Evolutionary conservation across 2,888 invertebrate species (phyloP).

Genomic region (Hyalella azteca): DNA sequence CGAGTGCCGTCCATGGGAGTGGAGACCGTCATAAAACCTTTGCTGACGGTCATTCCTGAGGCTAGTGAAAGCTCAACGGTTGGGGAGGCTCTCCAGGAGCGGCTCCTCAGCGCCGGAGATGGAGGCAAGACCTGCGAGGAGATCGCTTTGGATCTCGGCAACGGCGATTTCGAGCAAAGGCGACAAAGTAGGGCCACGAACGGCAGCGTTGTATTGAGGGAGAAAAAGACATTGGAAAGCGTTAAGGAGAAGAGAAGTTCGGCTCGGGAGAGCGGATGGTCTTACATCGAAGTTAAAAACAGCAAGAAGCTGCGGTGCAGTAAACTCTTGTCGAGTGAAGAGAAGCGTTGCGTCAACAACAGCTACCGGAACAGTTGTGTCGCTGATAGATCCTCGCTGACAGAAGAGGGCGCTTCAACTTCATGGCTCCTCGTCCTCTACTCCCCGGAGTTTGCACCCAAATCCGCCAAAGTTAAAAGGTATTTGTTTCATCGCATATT

Average conservation of each 20-base stretch:
- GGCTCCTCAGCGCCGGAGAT: background rate
- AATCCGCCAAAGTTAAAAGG: conserved; percentile 41
- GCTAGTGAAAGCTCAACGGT: conserved; percentile 8
- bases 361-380: conserved; percentile 27
- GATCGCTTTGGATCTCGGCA: conserved; percentile 25
- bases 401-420: conserved; percentile 51
- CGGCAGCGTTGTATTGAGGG: conserved; percentile 12
- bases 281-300: background rate
- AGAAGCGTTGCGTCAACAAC: background rate
- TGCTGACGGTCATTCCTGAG: conserved; percentile 33
- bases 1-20: background rate
- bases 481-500: no score
- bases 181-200: background rate
- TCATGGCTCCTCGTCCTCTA: conserved; percentile 53
- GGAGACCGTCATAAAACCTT: background rate
- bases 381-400: conserved; percentile 23
- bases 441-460: conserved; percentile 50
- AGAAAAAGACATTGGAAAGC: background rate
- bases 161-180: conserved; percentile 18
- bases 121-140: background rate
- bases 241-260: background rate
- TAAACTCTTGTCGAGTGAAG: background rate
- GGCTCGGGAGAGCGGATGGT: background rate
- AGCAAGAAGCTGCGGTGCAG: conserved; percentile 9
- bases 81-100: conserved; percentile 13